Conservation (phyloP, 2,113 vertebrate species). For the Rhinoderma darwinii region DNA sequence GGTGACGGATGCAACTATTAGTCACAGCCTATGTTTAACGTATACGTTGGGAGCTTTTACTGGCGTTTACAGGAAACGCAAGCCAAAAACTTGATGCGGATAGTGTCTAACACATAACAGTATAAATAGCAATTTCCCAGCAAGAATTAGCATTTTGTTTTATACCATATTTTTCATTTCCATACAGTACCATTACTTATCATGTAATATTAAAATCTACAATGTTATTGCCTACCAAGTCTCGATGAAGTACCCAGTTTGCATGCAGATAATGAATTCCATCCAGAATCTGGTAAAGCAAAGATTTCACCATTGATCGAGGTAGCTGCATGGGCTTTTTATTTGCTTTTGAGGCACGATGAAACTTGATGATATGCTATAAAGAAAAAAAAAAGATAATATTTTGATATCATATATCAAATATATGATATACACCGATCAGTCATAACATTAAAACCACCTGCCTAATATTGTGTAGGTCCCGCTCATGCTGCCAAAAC, state of each 20-base stretch:
- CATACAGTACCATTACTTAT: neutral
- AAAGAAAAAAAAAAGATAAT: constrained; percentile 60
- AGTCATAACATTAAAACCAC: too few relatives aligned
- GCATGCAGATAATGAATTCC: constrained; percentile 87
- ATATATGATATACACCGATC: neutral
- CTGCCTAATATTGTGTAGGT: too few relatives aligned
- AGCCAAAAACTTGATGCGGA: too few relatives aligned
- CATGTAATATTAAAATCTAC: neutral
- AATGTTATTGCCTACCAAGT: constrained; percentile 73
- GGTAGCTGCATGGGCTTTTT: constrained; percentile 87
- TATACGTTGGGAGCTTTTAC: too few relatives aligned
- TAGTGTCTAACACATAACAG: too few relatives aligned
- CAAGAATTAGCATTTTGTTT: neutral
- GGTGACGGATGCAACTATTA: too few relatives aligned
- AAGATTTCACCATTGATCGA: constrained; percentile 84
- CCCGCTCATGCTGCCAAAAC: too few relatives aligned
- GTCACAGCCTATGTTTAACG: too few relatives aligned
- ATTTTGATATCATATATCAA: neutral
- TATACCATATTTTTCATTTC: neutral
- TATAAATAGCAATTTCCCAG: too few relatives aligned
- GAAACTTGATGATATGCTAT: constrained; percentile 88
- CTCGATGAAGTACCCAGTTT: constrained; percentile 86
- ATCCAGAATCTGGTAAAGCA: constrained; percentile 85
- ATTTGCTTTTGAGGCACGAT: constrained; percentile 87
- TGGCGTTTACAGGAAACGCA: too few relatives aligned